Evolutionary conservation across 2,888 invertebrate species (phyloP).

Genomic region (Scaptomyza flava): DNA sequence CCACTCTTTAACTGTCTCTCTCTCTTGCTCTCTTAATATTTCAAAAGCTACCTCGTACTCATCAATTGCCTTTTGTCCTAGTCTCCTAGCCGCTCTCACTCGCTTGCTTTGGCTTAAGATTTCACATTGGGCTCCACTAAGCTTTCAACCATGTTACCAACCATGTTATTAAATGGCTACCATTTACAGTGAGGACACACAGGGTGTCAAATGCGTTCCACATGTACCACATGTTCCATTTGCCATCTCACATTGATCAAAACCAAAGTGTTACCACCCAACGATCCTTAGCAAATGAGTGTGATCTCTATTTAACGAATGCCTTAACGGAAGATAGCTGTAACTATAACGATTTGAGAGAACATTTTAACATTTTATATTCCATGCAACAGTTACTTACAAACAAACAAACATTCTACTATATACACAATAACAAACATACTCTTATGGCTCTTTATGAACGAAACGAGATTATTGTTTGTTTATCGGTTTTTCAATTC

Average conservation of each 20-base stretch:
- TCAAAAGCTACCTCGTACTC: constrained; percentile 61
- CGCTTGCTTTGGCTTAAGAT: constrained; percentile 8
- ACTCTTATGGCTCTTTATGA: constrained; percentile 2
- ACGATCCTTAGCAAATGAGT: constrained; percentile 47
- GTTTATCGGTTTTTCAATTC: constrained; percentile 1
- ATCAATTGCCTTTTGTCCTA: constrained; percentile 34
- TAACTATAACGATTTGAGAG: constrained; percentile 13
- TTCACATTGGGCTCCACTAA: constrained; percentile 2
- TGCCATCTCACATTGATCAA: neutral
- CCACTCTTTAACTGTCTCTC: neutral
- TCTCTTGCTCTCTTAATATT: constrained; percentile 6
- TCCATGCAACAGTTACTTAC: neutral
- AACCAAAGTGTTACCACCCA: constrained; percentile 16
- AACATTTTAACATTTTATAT: too few species aligned
- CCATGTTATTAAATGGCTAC: neutral
- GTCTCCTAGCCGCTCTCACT: constrained; percentile 2
- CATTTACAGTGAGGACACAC: neutral
- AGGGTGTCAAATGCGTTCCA: constrained; percentile 17
- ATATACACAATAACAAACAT: neutral
- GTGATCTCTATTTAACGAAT: constrained; percentile 57
- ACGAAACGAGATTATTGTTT: neutral
- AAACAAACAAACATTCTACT: neutral
- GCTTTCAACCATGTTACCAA: neutral
- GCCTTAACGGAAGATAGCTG: constrained; percentile 54
- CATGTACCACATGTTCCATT: constrained; percentile 23